phyloP scores from a whole-genome alignment of 2,113 vertebrate genomes.

The Octodon degus region DNA sequence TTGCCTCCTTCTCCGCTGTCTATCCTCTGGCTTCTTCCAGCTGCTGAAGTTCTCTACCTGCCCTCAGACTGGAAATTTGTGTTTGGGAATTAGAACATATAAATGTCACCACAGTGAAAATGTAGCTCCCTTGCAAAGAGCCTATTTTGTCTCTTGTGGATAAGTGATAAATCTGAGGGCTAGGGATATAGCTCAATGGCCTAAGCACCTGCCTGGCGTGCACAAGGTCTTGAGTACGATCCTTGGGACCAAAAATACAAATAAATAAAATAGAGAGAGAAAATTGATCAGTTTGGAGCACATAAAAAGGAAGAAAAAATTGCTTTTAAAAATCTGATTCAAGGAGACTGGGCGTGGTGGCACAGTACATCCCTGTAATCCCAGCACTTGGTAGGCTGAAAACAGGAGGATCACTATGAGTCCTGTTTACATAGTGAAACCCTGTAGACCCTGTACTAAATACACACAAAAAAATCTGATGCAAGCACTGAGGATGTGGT shows the following conservation, averaged over 20 bases:
- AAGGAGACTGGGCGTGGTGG: no score
- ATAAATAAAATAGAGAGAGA: neutral
- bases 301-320: neutral
- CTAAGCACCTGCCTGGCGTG: no score
- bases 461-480: no score
- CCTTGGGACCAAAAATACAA: no score
- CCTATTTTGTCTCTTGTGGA: neutral
- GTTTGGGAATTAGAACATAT: constrained; percentile 1
- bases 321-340: neutral
- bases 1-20: neutral
- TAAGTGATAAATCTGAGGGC: no score
- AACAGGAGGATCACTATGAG: no score
- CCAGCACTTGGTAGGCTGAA: no score
- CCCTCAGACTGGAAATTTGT: neutral
- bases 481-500: neutral
- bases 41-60: neutral
- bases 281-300: neutral
- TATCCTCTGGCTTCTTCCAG: neutral
- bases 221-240: no score
- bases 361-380: no score
- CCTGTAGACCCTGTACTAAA: no score
- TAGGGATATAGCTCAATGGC: no score
- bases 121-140: neutral
- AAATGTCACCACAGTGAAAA: neutral
- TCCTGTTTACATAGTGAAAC: no score